Evolutionary conservation across 2,888 invertebrate genomes (phyloP).

Genomic region (Cheilosia vernalis): DNA sequence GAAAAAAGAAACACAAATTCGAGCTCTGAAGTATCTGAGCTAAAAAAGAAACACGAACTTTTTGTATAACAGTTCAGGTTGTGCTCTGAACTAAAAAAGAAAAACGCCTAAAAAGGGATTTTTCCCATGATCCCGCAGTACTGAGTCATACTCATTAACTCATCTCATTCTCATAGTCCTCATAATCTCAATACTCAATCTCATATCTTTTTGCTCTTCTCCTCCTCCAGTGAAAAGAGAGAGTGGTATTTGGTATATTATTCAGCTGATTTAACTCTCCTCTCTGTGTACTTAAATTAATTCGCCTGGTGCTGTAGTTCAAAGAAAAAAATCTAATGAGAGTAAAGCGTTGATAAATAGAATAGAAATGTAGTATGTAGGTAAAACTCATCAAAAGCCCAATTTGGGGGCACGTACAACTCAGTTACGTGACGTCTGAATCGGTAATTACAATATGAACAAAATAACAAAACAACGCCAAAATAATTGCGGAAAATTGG

Average conservation of each 20-base stretch:
- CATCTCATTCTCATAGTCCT: no score
- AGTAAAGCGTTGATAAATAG: conserved; percentile 54
- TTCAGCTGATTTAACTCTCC: conserved; percentile 63
- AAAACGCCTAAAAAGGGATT: no score
- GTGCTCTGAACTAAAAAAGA: no score
- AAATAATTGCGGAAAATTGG: conserved; percentile 2
- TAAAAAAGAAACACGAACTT: no score
- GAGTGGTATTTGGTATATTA: conserved; percentile 53
- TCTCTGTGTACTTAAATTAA: conserved; percentile 1
- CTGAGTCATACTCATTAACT: no score
- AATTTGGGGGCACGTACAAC: not conserved
- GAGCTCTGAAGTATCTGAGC: no score
- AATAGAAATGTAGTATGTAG: conserved; percentile 9
- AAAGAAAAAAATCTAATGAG: conserved; percentile 57
- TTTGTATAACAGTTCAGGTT: no score
- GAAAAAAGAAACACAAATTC: no score
- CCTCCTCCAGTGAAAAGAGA: conserved; percentile 53
- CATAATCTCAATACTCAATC: no score
- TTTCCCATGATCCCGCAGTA: no score
- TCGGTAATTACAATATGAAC: not conserved
- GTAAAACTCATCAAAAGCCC: conserved; percentile 3
- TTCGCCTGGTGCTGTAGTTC: not conserved
- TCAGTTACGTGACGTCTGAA: not conserved
- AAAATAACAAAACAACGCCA: conserved; percentile 25
- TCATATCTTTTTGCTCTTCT: not conserved